These are phyloP conservation scores for Drosophila ficusphila DNA, from an alignment of 1,140 invertebrate genomes.

Conservation along the genomic window DNA sequence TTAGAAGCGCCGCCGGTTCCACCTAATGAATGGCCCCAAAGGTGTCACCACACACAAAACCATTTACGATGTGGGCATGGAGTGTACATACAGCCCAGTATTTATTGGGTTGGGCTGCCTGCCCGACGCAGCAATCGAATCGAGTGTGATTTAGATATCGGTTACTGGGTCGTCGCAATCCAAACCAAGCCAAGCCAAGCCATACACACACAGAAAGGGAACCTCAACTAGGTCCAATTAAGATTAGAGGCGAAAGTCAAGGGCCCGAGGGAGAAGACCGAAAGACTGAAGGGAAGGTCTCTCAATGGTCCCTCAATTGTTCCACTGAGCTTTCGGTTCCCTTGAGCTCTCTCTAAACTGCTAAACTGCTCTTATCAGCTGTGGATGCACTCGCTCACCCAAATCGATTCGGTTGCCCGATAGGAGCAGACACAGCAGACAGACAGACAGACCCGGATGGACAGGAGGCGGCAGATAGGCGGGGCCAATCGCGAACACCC, in stretches of 20 bases:
- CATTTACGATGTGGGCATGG: not conserved
- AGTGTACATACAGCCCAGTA: too few relatives aligned
- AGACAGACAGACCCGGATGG: slow-evolving; percentile 4
- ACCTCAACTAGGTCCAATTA: slow-evolving; percentile 51
- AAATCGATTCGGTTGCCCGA: slow-evolving; percentile 23
- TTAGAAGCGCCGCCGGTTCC: slow-evolving; percentile 29
- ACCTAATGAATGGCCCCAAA: slow-evolving; percentile 53
- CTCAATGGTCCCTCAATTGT: not conserved
- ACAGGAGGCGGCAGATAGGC: slow-evolving; percentile 10
- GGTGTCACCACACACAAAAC: slow-evolving; percentile 12
- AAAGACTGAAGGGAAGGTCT: not conserved
- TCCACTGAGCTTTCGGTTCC: not conserved
- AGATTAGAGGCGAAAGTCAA: slow-evolving; percentile 69
- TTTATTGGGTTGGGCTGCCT: not conserved
- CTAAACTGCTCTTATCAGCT: slow-evolving; percentile 17
- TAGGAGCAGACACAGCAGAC: slow-evolving; percentile 1
- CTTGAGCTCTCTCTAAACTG: not conserved
- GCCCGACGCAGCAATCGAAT: slow-evolving; percentile 1
- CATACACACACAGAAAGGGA: slow-evolving; percentile 30
- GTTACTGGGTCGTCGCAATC: slow-evolving; percentile 26
- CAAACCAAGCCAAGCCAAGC: not conserved
- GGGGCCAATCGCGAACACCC: slow-evolving; percentile 8
- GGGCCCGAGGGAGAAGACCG: slow-evolving; percentile 7
- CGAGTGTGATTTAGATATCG: slow-evolving; percentile 34
- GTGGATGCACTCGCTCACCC: slow-evolving; percentile 24